Percentiles rank a stretch among this genome's conserved stretches.
Evolutionary conservation across 2,797 vertebrate genomes (phyloP).

Genomic region (Dicrostonyx torquatus): DNA sequence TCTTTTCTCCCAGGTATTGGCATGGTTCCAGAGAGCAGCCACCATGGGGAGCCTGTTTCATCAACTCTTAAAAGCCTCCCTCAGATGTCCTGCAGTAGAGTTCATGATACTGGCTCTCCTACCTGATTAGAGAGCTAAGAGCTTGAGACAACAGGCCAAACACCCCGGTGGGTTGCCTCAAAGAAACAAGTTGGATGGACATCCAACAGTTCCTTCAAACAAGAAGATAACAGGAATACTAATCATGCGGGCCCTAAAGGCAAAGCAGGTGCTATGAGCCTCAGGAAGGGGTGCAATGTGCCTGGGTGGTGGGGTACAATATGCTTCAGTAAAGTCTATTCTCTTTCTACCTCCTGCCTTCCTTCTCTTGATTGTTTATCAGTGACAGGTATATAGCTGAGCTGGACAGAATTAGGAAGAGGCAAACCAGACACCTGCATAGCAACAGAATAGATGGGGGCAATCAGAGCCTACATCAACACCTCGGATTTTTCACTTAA

Average conservation of each 20-base stretch:
- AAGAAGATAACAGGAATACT: not conserved
- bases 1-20: not conserved
- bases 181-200: not conserved
- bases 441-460: not conserved
- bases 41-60: not conserved
- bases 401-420: not conserved
- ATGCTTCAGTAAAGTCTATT: not conserved
- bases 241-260: not conserved
- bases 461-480: not conserved
- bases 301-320: not conserved
- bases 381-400: not conserved
- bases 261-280: not conserved
- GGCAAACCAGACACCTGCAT: not conserved
- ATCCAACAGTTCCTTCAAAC: not conserved
- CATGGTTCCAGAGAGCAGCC: not conserved
- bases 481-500: conserved; percentile 33
- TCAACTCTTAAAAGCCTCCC: not conserved
- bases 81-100: not conserved
- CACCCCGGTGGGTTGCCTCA: too few relatives aligned
- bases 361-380: not conserved
- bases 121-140: not conserved
- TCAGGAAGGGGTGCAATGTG: not conserved
- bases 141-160: not conserved
- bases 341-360: not conserved
- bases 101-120: not conserved